Conservation (phyloP, 2,888 invertebrate species). For the Ophion ventricosus region DNA sequence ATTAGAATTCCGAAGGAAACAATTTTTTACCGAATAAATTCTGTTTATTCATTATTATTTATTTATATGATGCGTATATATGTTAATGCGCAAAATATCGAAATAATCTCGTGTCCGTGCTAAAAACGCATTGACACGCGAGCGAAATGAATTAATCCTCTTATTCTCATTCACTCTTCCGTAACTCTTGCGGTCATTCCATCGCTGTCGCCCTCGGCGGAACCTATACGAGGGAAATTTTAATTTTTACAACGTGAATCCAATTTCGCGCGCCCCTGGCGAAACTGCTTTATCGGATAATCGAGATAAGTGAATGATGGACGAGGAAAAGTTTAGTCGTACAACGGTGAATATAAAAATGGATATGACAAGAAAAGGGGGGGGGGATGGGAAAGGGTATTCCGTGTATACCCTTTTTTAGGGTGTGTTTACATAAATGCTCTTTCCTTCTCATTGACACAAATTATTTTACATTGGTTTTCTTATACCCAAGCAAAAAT, state of each 20-base stretch:
- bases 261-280: neutral
- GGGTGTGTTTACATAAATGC: too few relatives aligned
- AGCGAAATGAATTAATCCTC: constrained; percentile 19
- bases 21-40: too few relatives aligned
- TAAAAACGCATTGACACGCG: constrained; percentile 21
- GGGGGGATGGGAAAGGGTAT: too few relatives aligned
- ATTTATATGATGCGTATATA: neutral
- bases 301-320: constrained; percentile 5
- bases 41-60: too few relatives aligned
- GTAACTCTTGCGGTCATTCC: constrained; percentile 3
- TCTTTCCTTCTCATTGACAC: too few relatives aligned
- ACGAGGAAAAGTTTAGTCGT: neutral
- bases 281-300: constrained; percentile 14
- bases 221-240: constrained; percentile 1
- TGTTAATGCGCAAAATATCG: neutral
- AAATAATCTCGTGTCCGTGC: constrained; percentile 7
- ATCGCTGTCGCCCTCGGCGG: neutral
- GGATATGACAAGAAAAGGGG: neutral
- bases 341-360: constrained; percentile 11
- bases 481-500: too few relatives aligned
- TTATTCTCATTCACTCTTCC: neutral
- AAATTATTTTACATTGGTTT: too few relatives aligned
- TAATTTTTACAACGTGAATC: constrained; percentile 22
- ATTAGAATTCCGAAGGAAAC: too few relatives aligned
- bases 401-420: too few relatives aligned